A percentile compares a stretch with the other conserved stretches of the same genome.
Conservation (phyloP, 2,888 invertebrate species). For the Erpobdella octoculata region DNA sequence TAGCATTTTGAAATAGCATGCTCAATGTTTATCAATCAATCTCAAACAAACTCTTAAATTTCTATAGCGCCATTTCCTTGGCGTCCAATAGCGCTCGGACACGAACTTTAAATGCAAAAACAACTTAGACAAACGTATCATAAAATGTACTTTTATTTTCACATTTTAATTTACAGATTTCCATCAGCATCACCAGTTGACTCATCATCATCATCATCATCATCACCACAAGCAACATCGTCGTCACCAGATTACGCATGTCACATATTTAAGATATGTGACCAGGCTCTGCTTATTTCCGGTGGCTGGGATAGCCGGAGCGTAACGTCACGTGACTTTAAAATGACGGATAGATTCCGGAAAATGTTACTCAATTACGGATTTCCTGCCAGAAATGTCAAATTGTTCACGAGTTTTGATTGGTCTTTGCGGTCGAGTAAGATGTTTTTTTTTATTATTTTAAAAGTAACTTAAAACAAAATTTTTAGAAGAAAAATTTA, state of each 20-base stretch:
- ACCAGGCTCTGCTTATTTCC: conserved; percentile 55
- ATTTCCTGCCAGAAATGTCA: conserved; percentile 54
- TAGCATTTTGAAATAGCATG: no score
- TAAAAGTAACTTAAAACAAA: not conserved
- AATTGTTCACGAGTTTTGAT: conserved; percentile 56
- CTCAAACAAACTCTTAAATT: no score
- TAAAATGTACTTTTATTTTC: not conserved
- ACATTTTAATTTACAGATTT: not conserved
- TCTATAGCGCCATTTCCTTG: no score
- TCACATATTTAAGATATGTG: conserved; percentile 53
- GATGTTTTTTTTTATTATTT: no score
- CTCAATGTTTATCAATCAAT: no score
- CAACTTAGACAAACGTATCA: not conserved
- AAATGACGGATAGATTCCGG: conserved; percentile 48
- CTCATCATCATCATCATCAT: not conserved
- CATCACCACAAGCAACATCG: no score
- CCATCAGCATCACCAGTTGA: not conserved
- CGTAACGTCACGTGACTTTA: conserved; percentile 40
- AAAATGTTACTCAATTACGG: conserved; percentile 53
- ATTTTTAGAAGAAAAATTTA: not conserved
- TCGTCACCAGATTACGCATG: conserved; percentile 40
- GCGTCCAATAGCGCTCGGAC: no score
- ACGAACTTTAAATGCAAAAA: not conserved
- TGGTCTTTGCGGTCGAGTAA: not conserved
- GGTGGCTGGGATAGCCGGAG: conserved; percentile 55